Conservation (phyloP, 2,888 invertebrate genomes). For the Drosophila flavopinicola region DNA sequence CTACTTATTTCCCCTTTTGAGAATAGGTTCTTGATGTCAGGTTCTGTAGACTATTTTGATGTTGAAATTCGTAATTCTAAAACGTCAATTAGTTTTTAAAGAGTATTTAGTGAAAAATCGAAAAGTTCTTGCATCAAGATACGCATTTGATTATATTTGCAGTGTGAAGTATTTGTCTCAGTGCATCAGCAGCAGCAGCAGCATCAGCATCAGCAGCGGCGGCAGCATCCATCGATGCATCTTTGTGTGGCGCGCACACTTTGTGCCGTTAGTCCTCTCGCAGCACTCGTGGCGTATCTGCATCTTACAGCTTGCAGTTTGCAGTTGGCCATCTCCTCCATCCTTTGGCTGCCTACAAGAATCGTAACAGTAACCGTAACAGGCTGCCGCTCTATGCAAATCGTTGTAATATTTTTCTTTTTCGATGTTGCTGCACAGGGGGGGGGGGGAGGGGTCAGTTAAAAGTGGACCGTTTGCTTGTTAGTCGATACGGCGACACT, state of each 20-base stretch:
- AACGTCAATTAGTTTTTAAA: no score
- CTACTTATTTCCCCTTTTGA: no score
- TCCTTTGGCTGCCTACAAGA: slow-evolving; percentile 35
- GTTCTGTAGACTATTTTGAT: no score
- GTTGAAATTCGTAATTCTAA: no score
- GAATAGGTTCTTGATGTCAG: no score
- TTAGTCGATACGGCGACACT: slow-evolving; percentile 74
- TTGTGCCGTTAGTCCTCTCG: slow-evolving; percentile 61
- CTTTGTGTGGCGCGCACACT: slow-evolving; percentile 56
- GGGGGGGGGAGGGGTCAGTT: slow-evolving; percentile 32
- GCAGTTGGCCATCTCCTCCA: slow-evolving; percentile 38
- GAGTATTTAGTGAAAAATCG: no score
- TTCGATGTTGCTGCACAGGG: slow-evolving; percentile 28
- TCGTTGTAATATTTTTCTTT: slow-evolving; percentile 74
- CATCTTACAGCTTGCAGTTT: slow-evolving; percentile 75
- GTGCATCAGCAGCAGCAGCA: slow-evolving; percentile 8
- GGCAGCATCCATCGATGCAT: slow-evolving; percentile 33
- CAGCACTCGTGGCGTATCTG: slow-evolving; percentile 65
- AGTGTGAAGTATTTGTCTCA: no score
- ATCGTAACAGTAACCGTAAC: slow-evolving; percentile 70
- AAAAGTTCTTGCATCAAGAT: no score
- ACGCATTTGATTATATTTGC: no score
- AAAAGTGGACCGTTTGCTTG: slow-evolving; percentile 77
- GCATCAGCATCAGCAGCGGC: no score
- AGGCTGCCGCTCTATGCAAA: slow-evolving; percentile 69